Evolutionary conservation across 1,140 invertebrate species (phyloP).

Genomic region (Pogonomyrmex barbatus): DNA sequence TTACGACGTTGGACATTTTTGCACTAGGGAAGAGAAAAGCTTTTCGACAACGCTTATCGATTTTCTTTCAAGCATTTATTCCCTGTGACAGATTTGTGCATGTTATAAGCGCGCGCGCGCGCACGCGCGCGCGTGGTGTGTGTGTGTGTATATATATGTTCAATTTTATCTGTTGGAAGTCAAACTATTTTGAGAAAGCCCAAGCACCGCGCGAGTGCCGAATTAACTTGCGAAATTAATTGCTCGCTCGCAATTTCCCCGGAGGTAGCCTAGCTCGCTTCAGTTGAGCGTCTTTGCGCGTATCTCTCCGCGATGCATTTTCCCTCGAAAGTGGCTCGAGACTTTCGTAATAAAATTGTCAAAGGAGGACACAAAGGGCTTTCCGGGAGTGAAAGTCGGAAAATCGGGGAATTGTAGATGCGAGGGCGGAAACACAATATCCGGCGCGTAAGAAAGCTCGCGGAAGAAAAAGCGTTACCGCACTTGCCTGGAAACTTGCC

Average conservation of each 20-base stretch:
- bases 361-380: not conserved
- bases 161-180: not conserved
- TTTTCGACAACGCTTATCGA: not conserved
- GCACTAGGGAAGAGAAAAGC: not conserved
- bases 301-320: not conserved
- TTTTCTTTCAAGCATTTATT: not conserved
- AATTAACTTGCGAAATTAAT: constrained; percentile 35
- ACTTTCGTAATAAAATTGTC: constrained; percentile 34
- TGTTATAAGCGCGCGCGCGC: not conserved
- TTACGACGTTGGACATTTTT: not conserved
- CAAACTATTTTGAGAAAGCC: not conserved
- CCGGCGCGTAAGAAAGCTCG: constrained; percentile 9
- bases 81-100: not conserved
- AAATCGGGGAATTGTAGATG: constrained; percentile 9
- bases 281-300: not conserved
- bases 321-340: not conserved
- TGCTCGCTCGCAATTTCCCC: not conserved
- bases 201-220: not conserved
- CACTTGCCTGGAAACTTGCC: constrained; percentile 41
- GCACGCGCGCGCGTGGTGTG: too few relatives aligned
- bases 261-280: not conserved
- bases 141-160: not conserved
- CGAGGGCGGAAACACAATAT: constrained; percentile 33
- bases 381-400: not conserved
- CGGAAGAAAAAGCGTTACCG: constrained; percentile 11